These are phyloP conservation scores for Alectoris magna DNA, from an alignment of 2,797 vertebrate species.

Conservation along the genomic window DNA sequence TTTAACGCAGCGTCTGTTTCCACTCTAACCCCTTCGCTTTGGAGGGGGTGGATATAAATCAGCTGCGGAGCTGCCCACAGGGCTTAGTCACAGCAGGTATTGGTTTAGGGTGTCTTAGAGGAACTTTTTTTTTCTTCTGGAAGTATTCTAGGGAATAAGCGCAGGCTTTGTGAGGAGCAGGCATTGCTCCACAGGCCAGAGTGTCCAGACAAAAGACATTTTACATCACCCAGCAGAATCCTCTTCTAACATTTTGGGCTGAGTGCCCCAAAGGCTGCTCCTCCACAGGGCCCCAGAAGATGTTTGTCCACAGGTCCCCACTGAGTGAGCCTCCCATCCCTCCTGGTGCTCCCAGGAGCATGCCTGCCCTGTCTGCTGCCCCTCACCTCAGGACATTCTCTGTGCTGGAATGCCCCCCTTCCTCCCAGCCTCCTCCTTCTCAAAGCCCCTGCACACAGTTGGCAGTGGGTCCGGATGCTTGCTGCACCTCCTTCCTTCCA, in stretches of 20 bases:
- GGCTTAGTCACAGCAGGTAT: conserved; percentile 71
- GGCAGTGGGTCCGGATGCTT: neutral
- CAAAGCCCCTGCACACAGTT: neutral
- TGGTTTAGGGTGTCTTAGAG: conserved; percentile 66
- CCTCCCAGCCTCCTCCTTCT: neutral
- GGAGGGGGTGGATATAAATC: conserved; percentile 64
- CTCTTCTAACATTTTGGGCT: neutral
- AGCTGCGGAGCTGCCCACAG: conserved; percentile 58
- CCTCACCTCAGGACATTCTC: neutral
- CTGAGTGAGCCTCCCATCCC: neutral
- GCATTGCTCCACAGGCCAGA: neutral
- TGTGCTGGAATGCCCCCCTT: neutral
- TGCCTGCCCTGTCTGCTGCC: neutral
- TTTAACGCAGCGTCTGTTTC: conserved; percentile 42
- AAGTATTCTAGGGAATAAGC: conserved; percentile 72
- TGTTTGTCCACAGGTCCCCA: accelerated
- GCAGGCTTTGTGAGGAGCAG: conserved; percentile 47
- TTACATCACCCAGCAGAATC: conserved; percentile 33
- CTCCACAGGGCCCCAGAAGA: neutral
- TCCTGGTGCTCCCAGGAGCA: neutral
- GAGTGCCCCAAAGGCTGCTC: neutral
- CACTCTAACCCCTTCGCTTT: conserved; percentile 46
- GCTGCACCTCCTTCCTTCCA: neutral
- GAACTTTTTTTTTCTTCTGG: neutral
- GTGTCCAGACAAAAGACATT: conserved; percentile 39